Evolutionary conservation across 2,888 invertebrate species (phyloP).

Genomic region (Apotomis betuletana): DNA sequence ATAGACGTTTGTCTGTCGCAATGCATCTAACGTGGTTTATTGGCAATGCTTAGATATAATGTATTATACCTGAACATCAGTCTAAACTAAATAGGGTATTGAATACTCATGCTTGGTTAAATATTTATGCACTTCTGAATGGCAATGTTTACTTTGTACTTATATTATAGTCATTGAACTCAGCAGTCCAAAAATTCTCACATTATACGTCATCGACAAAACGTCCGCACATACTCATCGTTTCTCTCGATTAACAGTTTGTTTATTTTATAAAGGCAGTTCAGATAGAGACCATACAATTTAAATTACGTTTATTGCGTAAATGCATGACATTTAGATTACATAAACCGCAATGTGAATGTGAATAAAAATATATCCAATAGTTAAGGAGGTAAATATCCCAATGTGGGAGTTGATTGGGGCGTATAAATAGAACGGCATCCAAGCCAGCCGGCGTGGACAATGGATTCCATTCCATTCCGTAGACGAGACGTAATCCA

Average conservation of each 20-base stretch:
- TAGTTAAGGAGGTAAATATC: constrained; percentile 59
- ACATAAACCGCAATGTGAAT: constrained; percentile 23
- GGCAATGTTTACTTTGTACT: background rate
- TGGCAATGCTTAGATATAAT: no score
- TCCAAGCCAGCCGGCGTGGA: constrained; percentile 66
- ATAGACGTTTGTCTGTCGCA: background rate
- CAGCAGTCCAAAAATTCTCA: no score
- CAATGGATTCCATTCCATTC: constrained; percentile 78
- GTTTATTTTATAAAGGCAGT: background rate
- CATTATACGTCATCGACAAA: no score
- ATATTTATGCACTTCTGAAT: background rate
- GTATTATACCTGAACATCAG: background rate
- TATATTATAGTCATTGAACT: background rate
- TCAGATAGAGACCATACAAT: background rate
- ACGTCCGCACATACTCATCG: no score
- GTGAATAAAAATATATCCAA: constrained; percentile 24
- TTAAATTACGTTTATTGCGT: constrained; percentile 10
- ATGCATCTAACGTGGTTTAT: background rate
- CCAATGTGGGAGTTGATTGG: constrained; percentile 66
- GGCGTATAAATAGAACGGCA: constrained; percentile 75
- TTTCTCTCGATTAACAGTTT: no score
- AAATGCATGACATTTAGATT: constrained; percentile 23
- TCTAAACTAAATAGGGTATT: background rate
- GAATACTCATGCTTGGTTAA: background rate
- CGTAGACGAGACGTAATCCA: constrained; percentile 78